Base-by-base conservation (phyloP, 2,797 vertebrate species). In the Myiothlypis coronata region DNA sequence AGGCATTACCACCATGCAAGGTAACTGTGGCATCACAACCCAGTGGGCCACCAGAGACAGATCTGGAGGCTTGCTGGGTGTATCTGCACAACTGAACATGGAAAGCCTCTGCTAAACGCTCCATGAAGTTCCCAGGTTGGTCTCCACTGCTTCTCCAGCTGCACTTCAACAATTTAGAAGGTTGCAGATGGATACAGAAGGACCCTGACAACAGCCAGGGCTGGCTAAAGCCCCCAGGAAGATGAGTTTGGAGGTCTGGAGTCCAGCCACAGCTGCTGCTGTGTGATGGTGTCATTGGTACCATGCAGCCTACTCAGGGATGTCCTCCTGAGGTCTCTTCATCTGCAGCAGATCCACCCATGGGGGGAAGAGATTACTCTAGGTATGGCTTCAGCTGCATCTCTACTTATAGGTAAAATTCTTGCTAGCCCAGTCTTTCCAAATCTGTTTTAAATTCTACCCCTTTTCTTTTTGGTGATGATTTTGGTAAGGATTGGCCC, bases 1-100 rank as follows among this genome's bases (percentile, higher is more conserved):
- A 77, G 46, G 50, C 35, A 22, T 23, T 49, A 34, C 2, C 50
- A 69, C 16, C 27, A 11, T 1, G 5, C 26, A 37, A 53, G 6
- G 43, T 15, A 56, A 56, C 37, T 4, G 12, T 34, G 35, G 39
- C 13, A 49, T 60, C 63, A 21, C 1, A 13, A 34, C 37, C 26
- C 20, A 49, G 16, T 16, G 41, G 43, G 35, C 27, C 26, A 46
- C 30, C 23, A 65, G 34, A 47, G 34, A 19, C 19, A 53, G 23
- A 43, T 30, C 1, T 14, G n/a, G 30, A 26, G 21, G 43, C 17
- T 14, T 49, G 12, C 4, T 37, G 26, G 28, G 9, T 30, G 7
- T 9, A 43, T 14, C n/a, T 30, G 32, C 28, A 9, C 17, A 23
- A 24, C 0, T 0, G 1, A 44, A 35, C 11, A 19, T 52, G 49